Evolutionary conservation across 2,888 invertebrate species (phyloP).

Genomic region (Amphimallon solstitiale): DNA sequence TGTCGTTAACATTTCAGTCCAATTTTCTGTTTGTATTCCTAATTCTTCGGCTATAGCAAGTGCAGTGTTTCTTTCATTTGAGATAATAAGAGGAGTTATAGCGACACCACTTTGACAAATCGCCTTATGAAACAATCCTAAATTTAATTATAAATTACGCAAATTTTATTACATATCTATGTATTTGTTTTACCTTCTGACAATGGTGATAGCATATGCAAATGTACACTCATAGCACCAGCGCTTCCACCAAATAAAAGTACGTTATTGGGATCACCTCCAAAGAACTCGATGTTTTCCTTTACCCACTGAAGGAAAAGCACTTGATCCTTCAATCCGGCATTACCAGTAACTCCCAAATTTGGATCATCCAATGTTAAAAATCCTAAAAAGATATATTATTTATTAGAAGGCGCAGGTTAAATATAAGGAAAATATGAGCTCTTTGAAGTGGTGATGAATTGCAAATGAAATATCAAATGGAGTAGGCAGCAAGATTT

Average conservation of each 20-base stretch:
- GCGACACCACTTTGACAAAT: constrained; percentile 11
- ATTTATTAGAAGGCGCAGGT: too few relatives aligned
- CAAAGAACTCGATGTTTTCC: constrained; percentile 15
- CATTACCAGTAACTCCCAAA: too few relatives aligned
- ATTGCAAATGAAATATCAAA: too few relatives aligned
- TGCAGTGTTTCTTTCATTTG: not conserved
- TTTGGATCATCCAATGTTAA: constrained; percentile 9
- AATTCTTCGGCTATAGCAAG: not conserved
- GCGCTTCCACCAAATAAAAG: constrained; percentile 19
- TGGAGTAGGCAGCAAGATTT: too few relatives aligned
- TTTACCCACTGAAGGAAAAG: constrained; percentile 19
- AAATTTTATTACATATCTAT: not conserved
- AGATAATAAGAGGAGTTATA: not conserved
- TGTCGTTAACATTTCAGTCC: not conserved
- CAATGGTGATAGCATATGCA: constrained; percentile 15
- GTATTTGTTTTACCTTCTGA: not conserved
- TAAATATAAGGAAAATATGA: too few relatives aligned
- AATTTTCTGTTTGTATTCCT: too few relatives aligned
- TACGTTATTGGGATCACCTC: constrained; percentile 18
- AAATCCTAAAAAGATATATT: too few relatives aligned
- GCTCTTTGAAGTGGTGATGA: too few relatives aligned
- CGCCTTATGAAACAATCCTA: constrained; percentile 18
- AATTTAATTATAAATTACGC: not conserved
- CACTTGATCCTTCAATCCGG: constrained; percentile 19
- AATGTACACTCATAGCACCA: constrained; percentile 10